Conservation (phyloP, 2,888 invertebrate species). For the Thereva unica region DNA sequence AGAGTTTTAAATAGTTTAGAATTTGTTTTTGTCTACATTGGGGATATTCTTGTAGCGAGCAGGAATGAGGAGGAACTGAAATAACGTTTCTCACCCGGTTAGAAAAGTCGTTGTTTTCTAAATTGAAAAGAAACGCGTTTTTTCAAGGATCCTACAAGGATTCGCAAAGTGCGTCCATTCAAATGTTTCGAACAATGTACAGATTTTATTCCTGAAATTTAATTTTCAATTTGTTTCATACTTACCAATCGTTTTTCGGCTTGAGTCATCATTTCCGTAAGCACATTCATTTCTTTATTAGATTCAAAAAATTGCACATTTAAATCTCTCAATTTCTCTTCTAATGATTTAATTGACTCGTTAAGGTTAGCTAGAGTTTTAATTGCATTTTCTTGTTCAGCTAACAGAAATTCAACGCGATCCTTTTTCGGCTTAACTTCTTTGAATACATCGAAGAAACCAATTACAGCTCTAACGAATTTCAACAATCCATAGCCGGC, state of each 20-base stretch:
- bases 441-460: slow-evolving; percentile 85
- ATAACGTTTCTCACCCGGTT: too few relatives aligned
- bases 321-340: slow-evolving; percentile 69
- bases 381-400: slow-evolving; percentile 67
- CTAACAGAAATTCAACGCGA: slow-evolving; percentile 75
- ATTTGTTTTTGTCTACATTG: too few relatives aligned
- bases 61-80: too few relatives aligned
- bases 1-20: too few relatives aligned
- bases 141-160: too few relatives aligned
- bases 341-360: slow-evolving; percentile 72
- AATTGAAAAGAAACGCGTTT: too few relatives aligned
- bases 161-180: too few relatives aligned
- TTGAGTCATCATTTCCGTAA: slow-evolving; percentile 57
- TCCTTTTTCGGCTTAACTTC: slow-evolving; percentile 87
- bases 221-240: background rate
- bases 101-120: too few relatives aligned
- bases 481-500: slow-evolving; percentile 85
- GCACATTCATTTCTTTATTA: slow-evolving; percentile 62
- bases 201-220: too few relatives aligned
- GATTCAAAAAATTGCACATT: slow-evolving; percentile 78
- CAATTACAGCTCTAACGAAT: slow-evolving; percentile 84
- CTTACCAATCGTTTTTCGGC: slow-evolving; percentile 57
- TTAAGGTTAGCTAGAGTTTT: slow-evolving; percentile 73
- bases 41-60: too few relatives aligned
- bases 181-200: too few relatives aligned